Conservation (phyloP, 2,113 vertebrate genomes). For the Solenodon paradoxus region DNA sequence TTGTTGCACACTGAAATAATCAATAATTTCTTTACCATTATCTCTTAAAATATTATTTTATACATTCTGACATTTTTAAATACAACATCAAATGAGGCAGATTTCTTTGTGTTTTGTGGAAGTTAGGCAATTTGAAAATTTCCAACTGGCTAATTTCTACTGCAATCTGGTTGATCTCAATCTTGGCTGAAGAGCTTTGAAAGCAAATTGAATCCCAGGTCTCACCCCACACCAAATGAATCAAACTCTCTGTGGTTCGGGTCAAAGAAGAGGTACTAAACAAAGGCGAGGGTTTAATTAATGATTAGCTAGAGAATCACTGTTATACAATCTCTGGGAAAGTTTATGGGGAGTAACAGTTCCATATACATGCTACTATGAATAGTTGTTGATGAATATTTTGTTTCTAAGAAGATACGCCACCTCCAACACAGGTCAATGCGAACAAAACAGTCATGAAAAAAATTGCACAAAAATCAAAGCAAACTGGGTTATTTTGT, state of each 20-base stretch:
- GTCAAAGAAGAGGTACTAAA: neutral
- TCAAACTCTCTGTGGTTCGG: neutral
- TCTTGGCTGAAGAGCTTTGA: neutral
- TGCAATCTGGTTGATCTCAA: conserved; percentile 50
- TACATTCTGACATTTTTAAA: neutral
- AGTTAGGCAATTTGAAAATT: conserved; percentile 17
- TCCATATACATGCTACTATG: neutral
- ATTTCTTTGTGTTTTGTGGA: neutral
- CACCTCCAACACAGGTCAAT: neutral
- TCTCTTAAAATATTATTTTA: neutral
- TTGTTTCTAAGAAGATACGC: conserved; percentile 38
- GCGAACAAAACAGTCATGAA: neutral
- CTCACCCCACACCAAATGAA: neutral
- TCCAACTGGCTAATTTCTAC: conserved; percentile 44
- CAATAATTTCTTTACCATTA: neutral
- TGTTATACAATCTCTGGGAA: neutral
- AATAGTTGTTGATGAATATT: conserved; percentile 38
- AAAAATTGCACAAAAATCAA: neutral
- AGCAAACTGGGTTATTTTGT: neutral
- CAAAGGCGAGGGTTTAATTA: neutral
- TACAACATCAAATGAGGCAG: neutral
- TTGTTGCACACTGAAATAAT: neutral
- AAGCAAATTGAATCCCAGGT: neutral
- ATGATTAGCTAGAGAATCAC: neutral
- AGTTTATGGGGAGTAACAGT: neutral